Evolutionary conservation across 2,888 invertebrate genomes (phyloP), one percentile per base, ranked within the genome.

Genomic region (Tenthredo scrophulariae): DNA sequence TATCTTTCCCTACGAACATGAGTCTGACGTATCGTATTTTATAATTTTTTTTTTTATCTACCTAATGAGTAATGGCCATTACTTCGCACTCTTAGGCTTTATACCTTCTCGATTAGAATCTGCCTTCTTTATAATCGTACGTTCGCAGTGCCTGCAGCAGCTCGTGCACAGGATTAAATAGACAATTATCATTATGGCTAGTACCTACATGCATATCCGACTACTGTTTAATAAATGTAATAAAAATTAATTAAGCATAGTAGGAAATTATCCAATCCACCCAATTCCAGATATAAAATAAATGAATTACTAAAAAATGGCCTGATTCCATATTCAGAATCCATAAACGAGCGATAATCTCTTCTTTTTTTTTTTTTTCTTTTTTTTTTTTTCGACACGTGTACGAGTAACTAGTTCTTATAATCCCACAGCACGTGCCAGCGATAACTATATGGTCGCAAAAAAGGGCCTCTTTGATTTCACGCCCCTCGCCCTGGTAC

Each of bases 31-130:
- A 54, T 54, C 43, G 50, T n/a, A 43, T 43, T 54, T 50, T 54
- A 77, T 77, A 9, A 80, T 26, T 7, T n/a, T 40, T 37, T 37
- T 37, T n/a, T 33, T 33, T 29, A 54, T 77, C 6, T 80, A 37
- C 10, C 62, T 65, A 65, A 80, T 80, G 77, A 77, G 77, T 50
- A 54, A 77, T 77, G 80, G 62, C 40, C 80, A 29, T 58, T 62
- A 80, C 22, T 80, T 62, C 80, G 40, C 62, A 65, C 80, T 80
- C 62, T 15, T 13, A 13, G 80, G n/a, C 62, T 80, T 80, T 26
- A 80, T 80, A 62, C 18, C 18, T 62, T 26, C 10, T 65, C 40
- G 80, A 80, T 80, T 37, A 65, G 37, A 33, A 80, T 80, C 80
- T 58, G 2, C 7, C 7, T 40, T 26, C 33, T 67, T 33, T 67